A percentile compares a stretch with the other conserved stretches of the same genome.
These are phyloP conservation scores for Odocoileus hemionus DNA, from an alignment of 2,113 vertebrate species.

Conservation along the genomic window DNA sequence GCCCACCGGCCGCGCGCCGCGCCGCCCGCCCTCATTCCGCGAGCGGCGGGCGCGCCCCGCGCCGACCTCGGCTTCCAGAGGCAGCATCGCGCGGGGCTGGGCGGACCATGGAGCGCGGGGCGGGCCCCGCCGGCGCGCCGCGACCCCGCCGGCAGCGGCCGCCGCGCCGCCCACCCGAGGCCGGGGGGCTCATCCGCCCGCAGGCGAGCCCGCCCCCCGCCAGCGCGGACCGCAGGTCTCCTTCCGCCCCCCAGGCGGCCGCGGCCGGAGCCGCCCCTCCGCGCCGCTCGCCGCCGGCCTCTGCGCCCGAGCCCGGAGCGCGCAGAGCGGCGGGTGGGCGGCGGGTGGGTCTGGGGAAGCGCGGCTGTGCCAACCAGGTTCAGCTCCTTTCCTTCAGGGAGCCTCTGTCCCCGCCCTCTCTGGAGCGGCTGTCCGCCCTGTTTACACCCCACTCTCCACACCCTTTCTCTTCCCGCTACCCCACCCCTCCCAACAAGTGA, in stretches of 20 bases:
- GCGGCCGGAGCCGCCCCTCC: slow-evolving; percentile 57
- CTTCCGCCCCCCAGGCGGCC: slow-evolving; percentile 30
- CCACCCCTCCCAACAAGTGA: slow-evolving; percentile 58
- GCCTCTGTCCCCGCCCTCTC: slow-evolving; percentile 25
- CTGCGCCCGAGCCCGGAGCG: background rate
- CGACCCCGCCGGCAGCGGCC: background rate
- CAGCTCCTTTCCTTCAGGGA: background rate
- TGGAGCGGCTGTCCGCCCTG: slow-evolving; percentile 4
- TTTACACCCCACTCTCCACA: background rate
- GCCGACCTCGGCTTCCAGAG: slow-evolving; percentile 7
- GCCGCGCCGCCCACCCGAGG: too few relatives aligned
- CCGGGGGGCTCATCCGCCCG: background rate
- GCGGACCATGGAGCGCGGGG: slow-evolving; percentile 52
- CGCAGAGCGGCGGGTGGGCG: background rate
- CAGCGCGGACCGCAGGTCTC: background rate
- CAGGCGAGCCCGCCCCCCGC: background rate
- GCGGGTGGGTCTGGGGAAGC: slow-evolving; percentile 40
- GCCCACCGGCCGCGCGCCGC: slow-evolving; percentile 55
- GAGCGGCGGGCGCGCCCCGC: background rate
- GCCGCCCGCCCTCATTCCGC: slow-evolving; percentile 50
- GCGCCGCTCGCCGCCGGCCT: slow-evolving; percentile 24
- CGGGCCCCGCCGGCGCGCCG: background rate
- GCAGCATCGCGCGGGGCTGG: slow-evolving; percentile 36
- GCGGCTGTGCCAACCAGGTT: slow-evolving; percentile 32
- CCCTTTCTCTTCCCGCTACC: background rate